These are phyloP conservation scores for Drosophila setifemur DNA, from an alignment of 1,140 invertebrate genomes.

Conservation along the genomic window DNA sequence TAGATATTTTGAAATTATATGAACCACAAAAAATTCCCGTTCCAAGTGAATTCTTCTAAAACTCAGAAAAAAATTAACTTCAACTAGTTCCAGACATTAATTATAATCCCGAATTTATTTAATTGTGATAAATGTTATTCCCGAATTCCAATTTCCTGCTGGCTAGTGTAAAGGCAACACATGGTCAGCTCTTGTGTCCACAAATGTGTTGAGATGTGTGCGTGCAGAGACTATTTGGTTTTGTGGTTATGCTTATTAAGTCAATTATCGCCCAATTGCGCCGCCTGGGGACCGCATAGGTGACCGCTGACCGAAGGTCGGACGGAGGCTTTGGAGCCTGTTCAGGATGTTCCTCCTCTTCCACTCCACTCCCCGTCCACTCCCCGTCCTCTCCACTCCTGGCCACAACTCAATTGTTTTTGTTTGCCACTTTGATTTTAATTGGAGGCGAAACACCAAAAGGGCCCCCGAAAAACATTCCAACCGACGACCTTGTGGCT, in stretches of 20 bases:
- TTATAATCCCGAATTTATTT: no score
- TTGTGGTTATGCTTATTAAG: conserved; percentile 77
- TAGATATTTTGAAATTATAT: no score
- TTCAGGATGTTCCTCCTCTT: no score
- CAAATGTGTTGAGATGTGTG: conserved; percentile 32
- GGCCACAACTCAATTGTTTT: conserved; percentile 39
- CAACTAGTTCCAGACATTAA: no score
- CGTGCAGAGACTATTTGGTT: conserved; percentile 59
- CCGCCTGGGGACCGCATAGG: conserved; percentile 28
- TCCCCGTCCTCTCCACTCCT: neutral
- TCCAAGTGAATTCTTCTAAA: no score
- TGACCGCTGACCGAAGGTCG: conserved; percentile 19
- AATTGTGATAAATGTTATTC: no score
- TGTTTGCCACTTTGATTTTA: conserved; percentile 71
- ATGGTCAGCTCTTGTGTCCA: conserved; percentile 14
- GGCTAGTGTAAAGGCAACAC: conserved; percentile 12
- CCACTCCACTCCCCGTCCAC: no score
- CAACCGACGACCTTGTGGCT: no score
- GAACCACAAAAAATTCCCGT: no score
- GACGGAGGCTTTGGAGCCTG: neutral
- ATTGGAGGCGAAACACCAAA: conserved; percentile 54
- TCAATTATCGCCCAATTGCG: conserved; percentile 77
- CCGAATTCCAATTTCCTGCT: neutral
- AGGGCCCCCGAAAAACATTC: no score
- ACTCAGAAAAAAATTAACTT: no score